Conservation (phyloP, 2,888 invertebrate genomes). For the Miltochrista miniata region DNA sequence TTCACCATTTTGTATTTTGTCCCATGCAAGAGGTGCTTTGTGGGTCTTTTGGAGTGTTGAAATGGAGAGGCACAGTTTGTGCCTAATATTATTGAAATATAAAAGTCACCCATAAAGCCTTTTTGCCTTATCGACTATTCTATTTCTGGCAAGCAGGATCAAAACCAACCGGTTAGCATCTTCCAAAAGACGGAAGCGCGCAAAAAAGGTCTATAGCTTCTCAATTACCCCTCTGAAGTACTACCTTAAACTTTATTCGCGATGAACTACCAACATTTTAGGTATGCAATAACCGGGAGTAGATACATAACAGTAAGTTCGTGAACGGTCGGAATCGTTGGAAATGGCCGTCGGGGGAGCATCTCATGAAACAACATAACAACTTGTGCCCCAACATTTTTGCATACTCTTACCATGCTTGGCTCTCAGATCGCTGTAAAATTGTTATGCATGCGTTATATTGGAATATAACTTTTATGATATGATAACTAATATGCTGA, state of each 20-base stretch:
- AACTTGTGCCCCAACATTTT: slow-evolving; percentile 30
- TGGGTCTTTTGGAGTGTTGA: too few relatives aligned
- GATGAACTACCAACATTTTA: slow-evolving; percentile 26
- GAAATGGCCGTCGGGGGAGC: slow-evolving; percentile 39
- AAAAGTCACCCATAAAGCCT: too few relatives aligned
- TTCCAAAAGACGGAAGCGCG: not conserved
- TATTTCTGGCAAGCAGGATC: too few relatives aligned
- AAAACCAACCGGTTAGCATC: too few relatives aligned
- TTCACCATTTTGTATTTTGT: too few relatives aligned
- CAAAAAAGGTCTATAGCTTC: not conserved
- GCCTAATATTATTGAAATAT: too few relatives aligned
- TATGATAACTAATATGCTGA: too few relatives aligned
- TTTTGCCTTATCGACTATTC: too few relatives aligned
- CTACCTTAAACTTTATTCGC: slow-evolving; percentile 17
- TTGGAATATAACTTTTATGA: not conserved
- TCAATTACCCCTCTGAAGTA: slow-evolving; percentile 10
- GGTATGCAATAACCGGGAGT: slow-evolving; percentile 30
- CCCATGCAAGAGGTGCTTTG: too few relatives aligned
- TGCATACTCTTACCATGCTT: slow-evolving; percentile 16
- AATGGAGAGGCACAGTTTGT: too few relatives aligned
- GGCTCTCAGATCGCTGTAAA: not conserved
- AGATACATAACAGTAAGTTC: slow-evolving; percentile 22
- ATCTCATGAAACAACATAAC: slow-evolving; percentile 45
- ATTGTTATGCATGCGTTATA: not conserved
- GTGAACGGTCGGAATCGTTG: slow-evolving; percentile 20